phyloP scores from a whole-genome alignment of 2,113 vertebrate genomes.

The Illadopsis cleaveri region DNA sequence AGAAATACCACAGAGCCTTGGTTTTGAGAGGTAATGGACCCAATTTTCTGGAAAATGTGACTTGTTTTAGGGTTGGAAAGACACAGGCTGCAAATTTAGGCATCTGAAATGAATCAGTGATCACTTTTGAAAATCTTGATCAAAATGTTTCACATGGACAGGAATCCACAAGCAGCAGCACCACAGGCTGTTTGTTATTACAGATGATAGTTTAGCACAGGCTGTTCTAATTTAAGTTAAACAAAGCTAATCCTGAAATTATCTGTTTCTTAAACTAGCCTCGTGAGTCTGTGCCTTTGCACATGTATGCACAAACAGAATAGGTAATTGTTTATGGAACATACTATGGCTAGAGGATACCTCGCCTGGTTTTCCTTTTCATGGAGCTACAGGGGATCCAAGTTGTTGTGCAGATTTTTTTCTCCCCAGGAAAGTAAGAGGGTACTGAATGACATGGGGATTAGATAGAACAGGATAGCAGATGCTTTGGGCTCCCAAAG shows the following conservation, averaged over 20 bases:
- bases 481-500: not conserved
- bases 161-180: not conserved
- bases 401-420: not conserved
- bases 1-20: not conserved
- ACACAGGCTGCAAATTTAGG: not conserved
- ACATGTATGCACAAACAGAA: slow-evolving; percentile 32
- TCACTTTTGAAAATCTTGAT: not conserved
- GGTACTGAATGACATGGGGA: not conserved
- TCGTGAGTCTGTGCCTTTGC: not conserved
- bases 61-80: not conserved
- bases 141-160: not conserved
- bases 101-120: not conserved
- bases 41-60: not conserved
- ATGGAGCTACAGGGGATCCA: not conserved
- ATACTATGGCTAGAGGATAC: not conserved
- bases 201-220: not conserved
- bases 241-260: slow-evolving; percentile 28
- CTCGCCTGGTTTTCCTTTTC: not conserved
- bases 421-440: not conserved
- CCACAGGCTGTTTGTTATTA: not conserved
- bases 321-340: slow-evolving; percentile 9
- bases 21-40: not conserved
- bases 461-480: not conserved
- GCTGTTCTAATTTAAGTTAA: slow-evolving; percentile 53
- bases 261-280: slow-evolving; percentile 35